Percentiles rank a stretch among this genome's conserved stretches.
Conservation (phyloP, 2,888 invertebrate species). For the Apamea epomidion region DNA sequence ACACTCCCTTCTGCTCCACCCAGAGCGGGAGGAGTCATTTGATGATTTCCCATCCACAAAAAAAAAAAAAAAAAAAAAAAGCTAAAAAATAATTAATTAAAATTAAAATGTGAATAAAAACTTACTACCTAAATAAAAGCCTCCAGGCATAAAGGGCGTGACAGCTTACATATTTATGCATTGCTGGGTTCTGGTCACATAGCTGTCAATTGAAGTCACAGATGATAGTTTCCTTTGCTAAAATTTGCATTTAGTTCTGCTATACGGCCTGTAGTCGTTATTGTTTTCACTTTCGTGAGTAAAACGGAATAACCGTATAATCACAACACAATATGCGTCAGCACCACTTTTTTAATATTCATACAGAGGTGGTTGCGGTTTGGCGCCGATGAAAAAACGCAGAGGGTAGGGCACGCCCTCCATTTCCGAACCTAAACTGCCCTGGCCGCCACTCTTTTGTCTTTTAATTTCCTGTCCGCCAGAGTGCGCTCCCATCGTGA, state of each 20-base stretch:
- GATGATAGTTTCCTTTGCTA: neutral
- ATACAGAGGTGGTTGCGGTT: constrained; percentile 77
- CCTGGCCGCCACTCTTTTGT: constrained; percentile 88
- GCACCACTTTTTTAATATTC: constrained; percentile 71
- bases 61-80: no score
- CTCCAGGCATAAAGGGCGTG: no score
- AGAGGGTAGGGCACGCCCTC: constrained; percentile 81
- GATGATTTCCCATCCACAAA: no score
- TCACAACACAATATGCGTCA: constrained; percentile 49
- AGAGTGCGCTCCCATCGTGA: constrained; percentile 85
- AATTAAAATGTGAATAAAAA: no score
- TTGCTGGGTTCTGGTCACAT: no score
- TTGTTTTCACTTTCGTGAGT: constrained; percentile 23
- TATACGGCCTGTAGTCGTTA: neutral
- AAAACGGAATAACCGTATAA: constrained; percentile 48
- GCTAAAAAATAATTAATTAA: no score
- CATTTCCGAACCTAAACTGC: constrained; percentile 87
- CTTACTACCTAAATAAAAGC: no score
- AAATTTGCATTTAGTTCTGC: neutral
- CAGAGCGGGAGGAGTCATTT: no score
- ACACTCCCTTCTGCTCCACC: no score
- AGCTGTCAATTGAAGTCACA: no score
- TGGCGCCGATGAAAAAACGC: constrained; percentile 78
- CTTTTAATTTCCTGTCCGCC: constrained; percentile 90
- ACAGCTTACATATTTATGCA: no score